Evolutionary conservation across 2,797 vertebrate genomes (phyloP).

Genomic region (Masticophis lateralis): DNA sequence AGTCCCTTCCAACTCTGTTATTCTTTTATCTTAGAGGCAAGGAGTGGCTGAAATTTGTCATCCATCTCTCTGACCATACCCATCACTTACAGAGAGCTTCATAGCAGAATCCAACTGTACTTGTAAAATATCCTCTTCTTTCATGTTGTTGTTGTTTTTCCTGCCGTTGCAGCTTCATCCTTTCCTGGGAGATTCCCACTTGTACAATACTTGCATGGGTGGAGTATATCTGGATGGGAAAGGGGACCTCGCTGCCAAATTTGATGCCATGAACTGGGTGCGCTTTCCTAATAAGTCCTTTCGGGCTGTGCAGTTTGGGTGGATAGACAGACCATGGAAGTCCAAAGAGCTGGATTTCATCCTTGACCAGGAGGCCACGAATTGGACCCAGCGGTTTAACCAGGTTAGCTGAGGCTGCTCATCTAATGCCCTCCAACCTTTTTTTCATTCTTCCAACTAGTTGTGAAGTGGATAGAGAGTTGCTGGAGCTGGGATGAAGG

Average conservation of each 20-base stretch:
- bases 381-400: not conserved
- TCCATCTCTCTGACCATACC: not conserved
- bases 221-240: not conserved
- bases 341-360: not conserved
- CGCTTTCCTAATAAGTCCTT: not conserved
- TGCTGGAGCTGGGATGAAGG: not conserved
- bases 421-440: not conserved
- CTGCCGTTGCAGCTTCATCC: not conserved
- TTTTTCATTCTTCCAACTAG: not conserved
- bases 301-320: not conserved
- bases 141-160: not conserved
- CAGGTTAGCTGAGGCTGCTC: not conserved
- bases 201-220: not conserved
- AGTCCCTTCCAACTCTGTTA: no score
- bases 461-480: not conserved
- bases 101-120: not conserved
- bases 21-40: not conserved
- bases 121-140: not conserved
- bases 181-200: not conserved
- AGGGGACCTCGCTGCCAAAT: not conserved
- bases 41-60: not conserved
- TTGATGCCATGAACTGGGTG: not conserved
- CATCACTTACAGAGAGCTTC: not conserved
- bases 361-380: not conserved
- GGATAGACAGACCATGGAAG: not conserved